A percentile compares a stretch with the other conserved stretches of the same genome.
Evolutionary conservation across 2,888 invertebrate species (phyloP).

Genomic region (Chironomus riparius): DNA sequence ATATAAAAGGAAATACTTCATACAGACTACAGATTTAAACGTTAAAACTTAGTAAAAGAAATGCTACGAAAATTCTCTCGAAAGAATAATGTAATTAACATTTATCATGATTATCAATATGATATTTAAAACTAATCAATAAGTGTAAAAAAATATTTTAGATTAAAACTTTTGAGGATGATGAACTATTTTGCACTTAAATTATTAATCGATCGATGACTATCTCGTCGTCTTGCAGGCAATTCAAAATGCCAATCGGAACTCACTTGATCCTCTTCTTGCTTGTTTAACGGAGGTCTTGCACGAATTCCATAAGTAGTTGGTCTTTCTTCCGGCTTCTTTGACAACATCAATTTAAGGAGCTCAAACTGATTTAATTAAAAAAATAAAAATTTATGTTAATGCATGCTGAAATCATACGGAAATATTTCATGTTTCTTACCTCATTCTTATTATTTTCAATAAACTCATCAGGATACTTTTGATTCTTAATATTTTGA

Average conservation of each 20-base stretch:
- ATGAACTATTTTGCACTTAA: not conserved
- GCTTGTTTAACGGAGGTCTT: slow-evolving; percentile 49
- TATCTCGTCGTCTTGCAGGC: slow-evolving; percentile 39
- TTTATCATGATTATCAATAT: no score
- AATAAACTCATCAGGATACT: slow-evolving; percentile 61
- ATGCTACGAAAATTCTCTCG: no score
- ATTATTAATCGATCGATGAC: not conserved
- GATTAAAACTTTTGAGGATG: no score
- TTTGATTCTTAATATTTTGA: slow-evolving; percentile 52
- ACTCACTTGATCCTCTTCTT: slow-evolving; percentile 36
- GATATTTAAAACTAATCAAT: no score
- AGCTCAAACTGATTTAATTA: slow-evolving; percentile 53
- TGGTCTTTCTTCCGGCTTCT: slow-evolving; percentile 62
- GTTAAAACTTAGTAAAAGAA: no score
- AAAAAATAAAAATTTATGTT: not conserved
- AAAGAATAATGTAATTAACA: no score
- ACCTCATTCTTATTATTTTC: slow-evolving; percentile 62
- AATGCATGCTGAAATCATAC: no score
- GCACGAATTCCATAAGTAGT: slow-evolving; percentile 62
- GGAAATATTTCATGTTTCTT: slow-evolving; percentile 22
- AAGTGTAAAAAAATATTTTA: no score
- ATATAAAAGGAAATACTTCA: no score
- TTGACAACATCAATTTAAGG: slow-evolving; percentile 67
- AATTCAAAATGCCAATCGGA: slow-evolving; percentile 48
- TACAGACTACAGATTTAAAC: no score